These are phyloP conservation scores for Hirtodrosophila histrioides DNA, from an alignment of 2,888 invertebrate genomes.

Conservation along the genomic window DNA sequence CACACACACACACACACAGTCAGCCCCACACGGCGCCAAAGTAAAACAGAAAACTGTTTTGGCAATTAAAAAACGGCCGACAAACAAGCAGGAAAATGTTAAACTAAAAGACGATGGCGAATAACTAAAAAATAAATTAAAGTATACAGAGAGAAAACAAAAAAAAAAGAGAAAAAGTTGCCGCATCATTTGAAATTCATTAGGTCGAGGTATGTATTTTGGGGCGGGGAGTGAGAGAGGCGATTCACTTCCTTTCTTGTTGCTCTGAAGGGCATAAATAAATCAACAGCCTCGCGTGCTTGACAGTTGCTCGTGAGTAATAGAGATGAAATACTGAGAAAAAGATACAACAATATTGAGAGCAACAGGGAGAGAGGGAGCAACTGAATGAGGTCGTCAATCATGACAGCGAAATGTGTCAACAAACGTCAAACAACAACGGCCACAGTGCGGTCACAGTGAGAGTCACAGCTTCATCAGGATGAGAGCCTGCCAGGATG, in stretches of 20 bases:
- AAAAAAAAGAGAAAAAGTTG: conserved; percentile 62
- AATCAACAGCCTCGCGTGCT: conserved; percentile 74
- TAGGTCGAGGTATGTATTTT: conserved; percentile 43
- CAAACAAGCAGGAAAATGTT: conserved; percentile 59
- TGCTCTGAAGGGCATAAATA: conserved; percentile 63
- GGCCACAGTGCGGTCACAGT: conserved; percentile 51
- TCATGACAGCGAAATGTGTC: conserved; percentile 76
- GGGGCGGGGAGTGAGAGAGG: conserved; percentile 45
- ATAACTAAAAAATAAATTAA: conserved; percentile 42
- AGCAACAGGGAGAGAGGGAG: conserved; percentile 1
- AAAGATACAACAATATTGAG: conserved; percentile 17
- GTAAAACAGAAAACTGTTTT: conserved; percentile 61
- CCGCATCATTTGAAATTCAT: conserved; percentile 78
- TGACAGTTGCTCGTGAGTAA: conserved; percentile 61
- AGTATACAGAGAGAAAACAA: conserved; percentile 18
- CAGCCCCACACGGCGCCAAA: conserved; percentile 56
- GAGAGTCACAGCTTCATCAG: conserved; percentile 63
- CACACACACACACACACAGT: conserved; percentile 5
- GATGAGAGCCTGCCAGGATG: not conserved
- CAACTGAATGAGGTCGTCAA: conserved; percentile 60
- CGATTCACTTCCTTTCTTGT: conserved; percentile 56
- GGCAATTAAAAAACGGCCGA: conserved; percentile 68
- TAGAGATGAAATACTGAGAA: conserved; percentile 29
- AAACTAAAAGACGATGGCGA: conserved; percentile 50
- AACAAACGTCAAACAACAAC: conserved; percentile 68